A percentile compares a stretch with the other conserved stretches of the same genome.
Evolutionary conservation across 2,113 vertebrate species (phyloP).

Genomic region (Fulica atra): DNA sequence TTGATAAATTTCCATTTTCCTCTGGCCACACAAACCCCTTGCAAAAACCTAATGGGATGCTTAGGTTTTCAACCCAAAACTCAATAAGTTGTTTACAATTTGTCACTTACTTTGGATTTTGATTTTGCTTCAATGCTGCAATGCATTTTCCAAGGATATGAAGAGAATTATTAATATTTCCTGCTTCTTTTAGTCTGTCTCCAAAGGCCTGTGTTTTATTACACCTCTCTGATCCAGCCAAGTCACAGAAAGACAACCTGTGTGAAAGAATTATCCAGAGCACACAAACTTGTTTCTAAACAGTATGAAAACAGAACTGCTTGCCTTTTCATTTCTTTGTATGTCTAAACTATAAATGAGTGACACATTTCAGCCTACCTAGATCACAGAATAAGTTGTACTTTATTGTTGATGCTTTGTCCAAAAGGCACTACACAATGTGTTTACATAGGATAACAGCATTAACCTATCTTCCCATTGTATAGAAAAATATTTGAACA

Average conservation of each 20-base stretch:
- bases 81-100: background rate
- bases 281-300: background rate
- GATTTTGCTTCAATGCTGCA: constrained; percentile 82
- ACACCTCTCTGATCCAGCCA: constrained; percentile 90
- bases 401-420: background rate
- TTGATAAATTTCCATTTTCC: background rate
- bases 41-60: background rate
- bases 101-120: constrained; percentile 79
- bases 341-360: background rate
- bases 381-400: background rate
- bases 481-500: background rate
- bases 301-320: background rate
- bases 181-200: constrained; percentile 88
- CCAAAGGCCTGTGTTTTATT: constrained; percentile 88
- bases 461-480: background rate
- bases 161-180: constrained; percentile 91
- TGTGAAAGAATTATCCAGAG: background rate
- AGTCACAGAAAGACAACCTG: constrained; percentile 89
- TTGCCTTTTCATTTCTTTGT: background rate
- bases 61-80: background rate
- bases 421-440: background rate
- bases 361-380: background rate
- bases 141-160: constrained; percentile 92
- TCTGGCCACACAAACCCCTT: background rate
- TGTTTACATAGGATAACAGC: background rate